Evolutionary conservation across 2,888 invertebrate species (phyloP).

Genomic region (Drosophila atroscutellata): DNA sequence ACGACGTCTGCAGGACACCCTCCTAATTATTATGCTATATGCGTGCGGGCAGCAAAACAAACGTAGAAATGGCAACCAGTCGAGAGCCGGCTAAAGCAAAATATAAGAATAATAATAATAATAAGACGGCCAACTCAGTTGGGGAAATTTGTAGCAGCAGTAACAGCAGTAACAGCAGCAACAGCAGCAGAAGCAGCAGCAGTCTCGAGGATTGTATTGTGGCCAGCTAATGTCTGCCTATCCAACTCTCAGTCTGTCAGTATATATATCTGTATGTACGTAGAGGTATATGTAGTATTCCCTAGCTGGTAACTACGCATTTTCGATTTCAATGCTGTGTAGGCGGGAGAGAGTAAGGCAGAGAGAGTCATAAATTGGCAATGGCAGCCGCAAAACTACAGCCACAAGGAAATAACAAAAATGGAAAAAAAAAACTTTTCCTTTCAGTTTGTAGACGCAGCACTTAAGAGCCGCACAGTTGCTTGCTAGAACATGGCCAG

Average conservation of each 20-base stretch:
- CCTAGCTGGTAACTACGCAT: constrained; percentile 66
- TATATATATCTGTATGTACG: constrained; percentile 4
- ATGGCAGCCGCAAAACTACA: constrained; percentile 65
- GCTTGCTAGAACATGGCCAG: constrained; percentile 15
- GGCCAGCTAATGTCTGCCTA: constrained; percentile 22
- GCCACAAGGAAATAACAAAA: constrained; percentile 14
- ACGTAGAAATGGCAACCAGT: constrained; percentile 53
- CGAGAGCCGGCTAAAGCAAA: constrained; percentile 42
- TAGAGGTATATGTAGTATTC: constrained; percentile 40
- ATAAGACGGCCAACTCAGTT: constrained; percentile 29
- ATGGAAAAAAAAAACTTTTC: constrained; percentile 62
- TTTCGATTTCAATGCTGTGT: constrained; percentile 72
- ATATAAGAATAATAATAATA: constrained; percentile 60
- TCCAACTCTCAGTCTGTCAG: constrained; percentile 3
- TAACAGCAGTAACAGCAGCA: not conserved
- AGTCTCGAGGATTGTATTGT: constrained; percentile 45
- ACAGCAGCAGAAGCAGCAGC: not conserved
- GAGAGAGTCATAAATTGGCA: constrained; percentile 71
- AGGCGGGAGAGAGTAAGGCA: constrained; percentile 43
- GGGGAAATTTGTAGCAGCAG: constrained; percentile 5
- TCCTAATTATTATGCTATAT: constrained; percentile 80
- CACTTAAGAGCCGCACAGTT: constrained; percentile 60
- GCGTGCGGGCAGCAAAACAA: constrained; percentile 74
- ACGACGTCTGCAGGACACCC: constrained; percentile 69
- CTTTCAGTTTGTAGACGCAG: constrained; percentile 64